phyloP scores from a whole-genome alignment of 1,140 invertebrate species.

The Cataglyphis hispanica region DNA sequence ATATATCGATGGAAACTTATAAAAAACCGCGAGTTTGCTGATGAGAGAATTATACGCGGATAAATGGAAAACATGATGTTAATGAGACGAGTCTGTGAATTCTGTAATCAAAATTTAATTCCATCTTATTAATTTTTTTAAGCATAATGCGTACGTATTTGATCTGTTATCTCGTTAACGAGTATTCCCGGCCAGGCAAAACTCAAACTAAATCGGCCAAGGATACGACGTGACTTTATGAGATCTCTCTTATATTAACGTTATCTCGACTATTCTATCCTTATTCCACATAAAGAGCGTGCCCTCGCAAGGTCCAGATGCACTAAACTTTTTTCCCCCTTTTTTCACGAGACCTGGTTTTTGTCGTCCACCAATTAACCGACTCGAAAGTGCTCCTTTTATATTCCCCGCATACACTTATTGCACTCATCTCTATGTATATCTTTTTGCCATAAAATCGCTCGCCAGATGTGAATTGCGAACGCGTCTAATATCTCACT shows the following conservation, averaged over 20 bases:
- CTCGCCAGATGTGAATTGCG: constrained; percentile 34
- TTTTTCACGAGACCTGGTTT: constrained; percentile 29
- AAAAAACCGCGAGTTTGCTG: background rate
- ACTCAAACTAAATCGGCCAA: constrained; percentile 8
- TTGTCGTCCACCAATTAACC: constrained; percentile 45
- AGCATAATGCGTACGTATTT: background rate
- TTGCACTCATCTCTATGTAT: background rate
- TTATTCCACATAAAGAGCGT: background rate
- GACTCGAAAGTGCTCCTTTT: constrained; percentile 29
- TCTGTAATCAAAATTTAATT: background rate
- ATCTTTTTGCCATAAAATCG: constrained; percentile 49
- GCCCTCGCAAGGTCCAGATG: background rate
- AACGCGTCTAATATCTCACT: constrained; percentile 34
- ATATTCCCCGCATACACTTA: constrained; percentile 30
- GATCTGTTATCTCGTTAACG: background rate
- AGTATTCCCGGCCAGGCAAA: background rate
- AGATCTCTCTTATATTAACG: constrained; percentile 23
- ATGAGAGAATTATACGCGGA: constrained; percentile 28
- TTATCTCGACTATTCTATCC: background rate
- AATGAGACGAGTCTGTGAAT: background rate
- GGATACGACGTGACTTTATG: background rate
- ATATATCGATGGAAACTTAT: too few relatives aligned
- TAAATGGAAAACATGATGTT: background rate
- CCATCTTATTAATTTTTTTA: background rate
- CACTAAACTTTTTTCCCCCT: background rate